Percentiles rank a stretch among this genome's conserved stretches.
Conservation (phyloP, 2,797 vertebrate genomes). For the Urocyon cinereoargenteus region DNA sequence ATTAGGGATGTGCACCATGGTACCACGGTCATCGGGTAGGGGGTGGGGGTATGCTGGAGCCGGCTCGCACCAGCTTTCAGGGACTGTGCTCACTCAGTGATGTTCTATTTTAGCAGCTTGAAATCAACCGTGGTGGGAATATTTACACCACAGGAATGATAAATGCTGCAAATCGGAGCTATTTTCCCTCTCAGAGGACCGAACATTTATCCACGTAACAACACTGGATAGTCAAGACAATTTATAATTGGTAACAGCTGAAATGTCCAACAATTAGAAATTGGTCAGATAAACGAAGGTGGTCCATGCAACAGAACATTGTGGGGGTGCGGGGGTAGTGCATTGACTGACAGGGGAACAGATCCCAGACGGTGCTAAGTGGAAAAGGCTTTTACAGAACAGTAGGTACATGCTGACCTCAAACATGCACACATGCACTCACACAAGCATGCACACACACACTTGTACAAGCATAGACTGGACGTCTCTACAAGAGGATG, state of each 20-base stretch:
- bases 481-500: neutral
- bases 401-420: neutral
- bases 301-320: neutral
- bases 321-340: neutral
- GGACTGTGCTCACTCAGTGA: accelerated
- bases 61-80: too few species aligned
- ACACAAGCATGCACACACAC: accelerated
- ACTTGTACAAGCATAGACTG: neutral
- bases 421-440: accelerated
- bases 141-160: neutral
- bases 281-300: neutral
- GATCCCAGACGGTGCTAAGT: neutral
- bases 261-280: neutral
- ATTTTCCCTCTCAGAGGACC: neutral
- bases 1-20: neutral
- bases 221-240: neutral
- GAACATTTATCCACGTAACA: neutral
- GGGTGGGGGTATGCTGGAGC: neutral
- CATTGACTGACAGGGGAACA: neutral
- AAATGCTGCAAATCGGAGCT: neutral
- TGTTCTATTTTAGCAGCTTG: neutral
- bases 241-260: neutral
- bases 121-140: neutral
- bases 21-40: accelerated
- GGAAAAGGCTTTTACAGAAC: neutral